Base-by-base conservation (phyloP, 2,888 invertebrate genomes). In the Pediacus dermestoides region DNA sequence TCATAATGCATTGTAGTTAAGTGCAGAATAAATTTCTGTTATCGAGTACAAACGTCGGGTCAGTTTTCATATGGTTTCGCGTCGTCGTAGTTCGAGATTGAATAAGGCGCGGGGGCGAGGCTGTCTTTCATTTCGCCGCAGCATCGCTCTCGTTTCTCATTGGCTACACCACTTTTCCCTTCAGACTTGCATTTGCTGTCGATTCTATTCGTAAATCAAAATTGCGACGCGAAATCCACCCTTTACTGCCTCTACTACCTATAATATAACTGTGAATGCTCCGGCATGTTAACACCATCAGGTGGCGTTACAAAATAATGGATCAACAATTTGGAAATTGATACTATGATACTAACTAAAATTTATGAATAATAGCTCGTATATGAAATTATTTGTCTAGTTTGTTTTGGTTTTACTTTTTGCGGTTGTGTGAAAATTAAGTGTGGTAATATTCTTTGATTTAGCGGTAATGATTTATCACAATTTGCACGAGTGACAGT, bases 171-270 rank as follows among this genome's bases (percentile, higher is more conserved):
- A 43, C 46, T 55, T 55, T 58, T 61, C 65, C 64, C 60, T 57
- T 60, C 56, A 58, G 61, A 59, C 60, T 55, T 63, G 66, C 64
- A 66, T 65, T 62, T 59, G 66, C 65, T 68, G 69, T 68, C 68
- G 68, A 68, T 69, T 63, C 66, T 57, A 69, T 69, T 69, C 69
- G 69, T 69, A 69, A 69, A 69, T 69, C 69, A 69, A 69, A 69
- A 67, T 68, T 58, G 60, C 61, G 54, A 57, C 52, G 56, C 53
- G 53, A 14, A 55, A 52, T 57, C 56, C 58, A 59, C 59, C 62
- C 61, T 61, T 60, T 58, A 50, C 52, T 53, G 46, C 52, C 49
- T 49, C n/a, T n/a, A n/a, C n/a, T n/a, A n/a, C n/a, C n/a, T n/a
- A n/a, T n/a, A n/a, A n/a, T n/a, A n/a, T n/a, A n/a, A n/a, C n/a